Evolutionary conservation across 2,888 invertebrate genomes (phyloP), one percentile per base, ranked within the genome.

Genomic region (Chrysotoxum bicinctum): DNA sequence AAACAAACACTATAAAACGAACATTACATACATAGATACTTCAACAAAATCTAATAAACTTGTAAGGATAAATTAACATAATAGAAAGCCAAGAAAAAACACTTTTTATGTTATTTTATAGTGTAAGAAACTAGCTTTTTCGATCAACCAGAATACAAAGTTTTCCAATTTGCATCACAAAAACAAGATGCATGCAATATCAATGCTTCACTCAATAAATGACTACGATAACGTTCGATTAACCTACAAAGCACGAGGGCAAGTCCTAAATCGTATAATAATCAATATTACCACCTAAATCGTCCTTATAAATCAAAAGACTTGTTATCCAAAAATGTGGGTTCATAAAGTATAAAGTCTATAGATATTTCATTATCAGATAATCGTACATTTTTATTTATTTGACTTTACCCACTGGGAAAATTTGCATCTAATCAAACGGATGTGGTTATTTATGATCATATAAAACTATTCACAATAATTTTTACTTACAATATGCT

Each of bases 381-480:
- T 77, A 43, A 60, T 77, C 77, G 21, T 48, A 58, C 32, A 56
- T 58, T 64, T 64, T 60, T 56, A 54, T 58, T 16, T 43, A 21
- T 58, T 16, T 43, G 16, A 58, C 35, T 45, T 32, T 52, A 64
- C 30, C 54, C 40, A 50, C 43, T 79, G 83, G 83, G 69, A 83
- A 83, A 74, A 37, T 72, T 70, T 30, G 62, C 84, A 76, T 72
- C 68, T 68, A 52, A 56, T 80, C 82, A 78, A 78, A 72, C 37
- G 68, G 68, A 82, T 72, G 54, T 58, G 23, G 23, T 83, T 40
- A 83, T 82, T 82, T 82, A 82, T 77, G 82, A 73, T 43, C 64
- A 50, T 32, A 77, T 82, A 68, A 76, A 76, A 64, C 37, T 54
- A 66, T 30, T 66, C 32, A 12, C 16, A 64, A 64, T 35, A 48